Conservation (phyloP, 2,113 vertebrate genomes). For the Myrmophylax atrothorax region DNA sequence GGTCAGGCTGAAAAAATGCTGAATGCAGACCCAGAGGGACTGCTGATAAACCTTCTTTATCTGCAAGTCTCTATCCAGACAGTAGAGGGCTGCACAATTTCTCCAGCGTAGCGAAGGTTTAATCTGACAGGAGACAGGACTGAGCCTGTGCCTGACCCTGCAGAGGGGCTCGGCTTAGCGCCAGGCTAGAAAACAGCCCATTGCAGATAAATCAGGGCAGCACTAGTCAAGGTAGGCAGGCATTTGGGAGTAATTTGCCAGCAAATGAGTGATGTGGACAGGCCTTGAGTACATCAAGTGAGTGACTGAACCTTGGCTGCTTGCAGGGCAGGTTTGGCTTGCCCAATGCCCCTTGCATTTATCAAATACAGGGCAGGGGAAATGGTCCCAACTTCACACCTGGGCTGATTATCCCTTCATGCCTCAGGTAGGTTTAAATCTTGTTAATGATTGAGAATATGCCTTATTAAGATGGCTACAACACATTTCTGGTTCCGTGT, state of each 20-base stretch:
- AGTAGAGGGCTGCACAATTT: conserved; percentile 4
- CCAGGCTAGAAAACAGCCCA: not conserved
- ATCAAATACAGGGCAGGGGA: not conserved
- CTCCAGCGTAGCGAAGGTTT: not conserved
- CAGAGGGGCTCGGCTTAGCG: not conserved
- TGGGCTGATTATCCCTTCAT: not conserved
- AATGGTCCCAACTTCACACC: not conserved
- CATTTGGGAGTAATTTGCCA: not conserved
- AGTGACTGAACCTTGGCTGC: not conserved
- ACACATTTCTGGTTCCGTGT: not conserved
- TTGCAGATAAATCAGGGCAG: not conserved
- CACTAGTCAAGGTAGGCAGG: not conserved
- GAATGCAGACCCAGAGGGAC: not conserved
- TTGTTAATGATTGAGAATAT: not conserved
- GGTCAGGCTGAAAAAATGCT: not conserved
- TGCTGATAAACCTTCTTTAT: not conserved
- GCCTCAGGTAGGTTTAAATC: not conserved
- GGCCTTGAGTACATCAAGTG: not conserved
- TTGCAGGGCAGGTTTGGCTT: not conserved
- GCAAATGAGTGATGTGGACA: not conserved
- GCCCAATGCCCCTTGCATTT: not conserved
- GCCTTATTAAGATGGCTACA: not conserved
- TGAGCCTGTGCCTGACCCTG: not conserved
- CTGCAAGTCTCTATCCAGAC: not conserved
- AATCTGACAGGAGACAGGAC: not conserved